Evolutionary conservation across 2,797 vertebrate genomes (phyloP).

Genomic region (Psittacula echo): DNA sequence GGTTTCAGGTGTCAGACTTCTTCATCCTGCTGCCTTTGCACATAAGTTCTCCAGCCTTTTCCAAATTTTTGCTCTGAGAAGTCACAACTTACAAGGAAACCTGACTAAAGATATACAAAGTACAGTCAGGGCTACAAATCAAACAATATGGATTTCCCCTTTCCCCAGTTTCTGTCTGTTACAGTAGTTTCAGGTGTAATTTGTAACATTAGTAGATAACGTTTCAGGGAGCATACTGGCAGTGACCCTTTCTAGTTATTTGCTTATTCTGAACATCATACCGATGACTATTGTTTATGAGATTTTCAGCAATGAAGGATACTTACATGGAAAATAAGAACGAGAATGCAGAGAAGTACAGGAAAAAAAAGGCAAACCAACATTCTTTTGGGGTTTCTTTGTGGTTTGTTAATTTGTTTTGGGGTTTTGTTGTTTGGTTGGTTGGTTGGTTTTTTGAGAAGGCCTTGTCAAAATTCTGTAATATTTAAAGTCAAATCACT

Average conservation of each 20-base stretch:
- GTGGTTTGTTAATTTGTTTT: not conserved
- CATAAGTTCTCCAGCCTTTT: not conserved
- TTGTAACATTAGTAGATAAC: not conserved
- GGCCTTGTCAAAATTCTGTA: not conserved
- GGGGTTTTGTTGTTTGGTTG: not conserved
- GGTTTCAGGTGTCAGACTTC: not conserved
- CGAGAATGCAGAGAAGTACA: not conserved
- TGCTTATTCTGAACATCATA: not conserved
- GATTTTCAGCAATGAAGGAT: not conserved
- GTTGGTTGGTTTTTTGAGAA: not conserved
- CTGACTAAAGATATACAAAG: not conserved
- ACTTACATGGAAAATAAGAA: not conserved
- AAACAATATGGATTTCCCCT: not conserved
- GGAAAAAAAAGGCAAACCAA: not conserved
- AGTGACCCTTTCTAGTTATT: not conserved
- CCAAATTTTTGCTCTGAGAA: not conserved
- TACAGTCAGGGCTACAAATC: not conserved
- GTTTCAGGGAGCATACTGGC: not conserved
- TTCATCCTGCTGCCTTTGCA: not conserved
- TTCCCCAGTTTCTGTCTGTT: not conserved
- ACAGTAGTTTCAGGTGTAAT: not conserved
- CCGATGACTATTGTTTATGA: not conserved
- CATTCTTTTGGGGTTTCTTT: not conserved
- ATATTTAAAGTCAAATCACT: not conserved
- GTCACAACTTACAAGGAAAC: not conserved